A percentile compares a stretch with the other conserved stretches of the same genome.
Evolutionary conservation across 2,113 vertebrate genomes (phyloP).

Genomic region (Octodon degus): DNA sequence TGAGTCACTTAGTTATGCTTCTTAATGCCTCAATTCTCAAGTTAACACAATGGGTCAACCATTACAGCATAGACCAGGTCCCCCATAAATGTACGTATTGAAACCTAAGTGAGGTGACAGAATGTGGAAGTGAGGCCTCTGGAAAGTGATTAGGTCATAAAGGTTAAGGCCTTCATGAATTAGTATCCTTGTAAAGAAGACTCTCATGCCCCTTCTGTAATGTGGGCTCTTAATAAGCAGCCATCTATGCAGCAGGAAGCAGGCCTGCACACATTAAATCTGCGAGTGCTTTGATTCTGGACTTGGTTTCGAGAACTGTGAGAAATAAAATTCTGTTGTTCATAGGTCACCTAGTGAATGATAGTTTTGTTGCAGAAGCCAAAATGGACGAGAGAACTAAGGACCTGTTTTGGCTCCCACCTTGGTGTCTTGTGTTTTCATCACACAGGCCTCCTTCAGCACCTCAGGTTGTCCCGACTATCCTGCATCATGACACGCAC

Average conservation of each 20-base stretch:
- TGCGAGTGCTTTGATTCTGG: neutral
- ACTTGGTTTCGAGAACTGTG: neutral
- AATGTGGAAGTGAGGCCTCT: neutral
- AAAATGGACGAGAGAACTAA: neutral
- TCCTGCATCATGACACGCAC: neutral
- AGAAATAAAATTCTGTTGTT: neutral
- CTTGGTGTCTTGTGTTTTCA: neutral
- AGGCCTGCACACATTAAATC: neutral
- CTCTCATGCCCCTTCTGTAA: neutral
- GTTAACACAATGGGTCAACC: too few species aligned
- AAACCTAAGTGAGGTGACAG: neutral
- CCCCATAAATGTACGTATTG: neutral
- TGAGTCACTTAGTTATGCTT: too few species aligned
- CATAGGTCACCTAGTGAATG: neutral
- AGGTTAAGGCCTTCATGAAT: neutral
- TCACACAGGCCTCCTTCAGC: neutral
- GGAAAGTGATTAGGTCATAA: neutral
- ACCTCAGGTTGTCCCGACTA: too few species aligned
- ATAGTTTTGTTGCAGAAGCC: neutral
- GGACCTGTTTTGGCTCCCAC: neutral
- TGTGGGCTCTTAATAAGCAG: neutral
- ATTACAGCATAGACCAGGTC: neutral
- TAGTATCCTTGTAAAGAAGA: neutral
- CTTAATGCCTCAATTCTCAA: too few species aligned
- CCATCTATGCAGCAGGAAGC: neutral